phyloP scores from a whole-genome alignment of 2,888 invertebrate species.

The Patella depressa region DNA sequence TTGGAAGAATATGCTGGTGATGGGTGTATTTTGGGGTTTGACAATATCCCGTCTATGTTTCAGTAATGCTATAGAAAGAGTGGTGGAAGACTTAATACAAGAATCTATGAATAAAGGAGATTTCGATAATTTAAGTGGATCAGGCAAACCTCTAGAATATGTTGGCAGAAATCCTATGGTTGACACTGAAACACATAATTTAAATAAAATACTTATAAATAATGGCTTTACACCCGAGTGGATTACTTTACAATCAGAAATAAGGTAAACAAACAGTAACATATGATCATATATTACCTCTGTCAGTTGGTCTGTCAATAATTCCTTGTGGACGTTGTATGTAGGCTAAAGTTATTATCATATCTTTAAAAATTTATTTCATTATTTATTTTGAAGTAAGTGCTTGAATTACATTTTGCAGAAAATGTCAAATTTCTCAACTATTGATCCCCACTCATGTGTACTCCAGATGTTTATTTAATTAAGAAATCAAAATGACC shows the following conservation, averaged over 20 bases:
- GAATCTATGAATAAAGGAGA: conserved; percentile 92
- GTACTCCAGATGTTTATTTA: no score
- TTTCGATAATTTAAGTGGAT: conserved; percentile 86
- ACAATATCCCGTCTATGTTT: conserved; percentile 16
- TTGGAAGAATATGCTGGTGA: not conserved
- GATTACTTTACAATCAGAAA: conserved; percentile 89
- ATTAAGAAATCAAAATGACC: no score
- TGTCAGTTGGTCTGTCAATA: no score
- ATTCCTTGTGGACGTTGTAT: no score
- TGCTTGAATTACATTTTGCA: no score
- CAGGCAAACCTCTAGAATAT: conserved; percentile 84
- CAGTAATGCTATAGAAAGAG: conserved; percentile 82
- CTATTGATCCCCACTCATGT: no score
- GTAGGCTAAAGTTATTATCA: no score
- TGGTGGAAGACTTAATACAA: conserved; percentile 92
- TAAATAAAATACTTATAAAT: conserved; percentile 87
- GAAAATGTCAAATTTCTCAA: no score
- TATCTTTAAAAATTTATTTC: no score
- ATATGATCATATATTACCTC: no score
- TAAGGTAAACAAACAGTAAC: conserved; percentile 76
- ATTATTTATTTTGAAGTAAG: no score
- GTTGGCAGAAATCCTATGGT: conserved; percentile 85
- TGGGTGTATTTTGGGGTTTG: not conserved
- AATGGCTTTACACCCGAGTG: conserved; percentile 93
- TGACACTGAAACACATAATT: conserved; percentile 88